Base-by-base conservation (phyloP, 2,888 invertebrate species). In the Euspilapteryx auroguttella region DNA sequence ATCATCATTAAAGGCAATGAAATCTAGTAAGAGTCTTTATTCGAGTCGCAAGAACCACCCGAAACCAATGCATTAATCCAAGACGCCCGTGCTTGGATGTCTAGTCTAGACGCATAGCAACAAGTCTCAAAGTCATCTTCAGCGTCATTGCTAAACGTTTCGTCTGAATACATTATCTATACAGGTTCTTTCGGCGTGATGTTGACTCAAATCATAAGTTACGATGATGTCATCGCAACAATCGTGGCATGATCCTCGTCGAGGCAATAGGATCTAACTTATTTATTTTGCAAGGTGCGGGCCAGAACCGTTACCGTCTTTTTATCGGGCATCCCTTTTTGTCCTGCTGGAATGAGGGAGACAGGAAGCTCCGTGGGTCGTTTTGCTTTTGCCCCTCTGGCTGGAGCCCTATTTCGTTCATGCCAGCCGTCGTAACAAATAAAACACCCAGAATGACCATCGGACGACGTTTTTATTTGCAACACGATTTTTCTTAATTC, bases 241-340 rank as follows among this genome's bases (percentile, higher is more conserved):
- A 55, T 49, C 49, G 34, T 15, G 27, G 28, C 32, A 46, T 47
- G 45, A 41, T 47, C 46, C 44, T 58, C 55, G 59, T 8, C 17
- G 21, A 14, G 10, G 14, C 21, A 54, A 56, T 54, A 55, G 59
- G 57, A 55, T 55, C 50, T 40, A 47, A 49, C 42, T 61, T 68
- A 62, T 68, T 64, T 66, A 59, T 66, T 68, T 66, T 63, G 55
- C 55, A 53, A 54, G 47, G 47, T 46, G 52, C 59, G 64, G 61
- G 54, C 48, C 46, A 43, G 54, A 69, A 69, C 69, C 66, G 69
- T 54, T 68, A 69, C 69, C 66, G 69, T 64, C 65, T 46, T 61
- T 62, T 52, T 49, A 37, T 50, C 45, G 42, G 40, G 49, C 37
- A 51, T 66, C 69, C 61, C 49, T 55, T 43, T 68, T 56, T 39